Percentiles rank a stretch among this genome's conserved stretches.
phyloP scores from a whole-genome alignment of 1,140 invertebrate species.

The Coenobita brevimanus region DNA sequence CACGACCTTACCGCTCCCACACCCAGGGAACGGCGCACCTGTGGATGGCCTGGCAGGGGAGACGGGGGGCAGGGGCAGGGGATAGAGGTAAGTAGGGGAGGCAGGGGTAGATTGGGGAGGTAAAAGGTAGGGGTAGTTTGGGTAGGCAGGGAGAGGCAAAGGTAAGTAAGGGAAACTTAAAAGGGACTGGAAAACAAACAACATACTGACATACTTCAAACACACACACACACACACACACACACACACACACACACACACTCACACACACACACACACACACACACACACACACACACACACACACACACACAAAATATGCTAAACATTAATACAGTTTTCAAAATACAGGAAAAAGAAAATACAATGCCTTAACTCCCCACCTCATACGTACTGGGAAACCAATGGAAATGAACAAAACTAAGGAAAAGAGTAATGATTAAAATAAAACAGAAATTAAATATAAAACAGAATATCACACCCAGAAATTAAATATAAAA shows the following conservation, averaged over 20 bases:
- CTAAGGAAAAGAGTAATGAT: no score
- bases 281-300: slow-evolving; percentile 3
- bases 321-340: not conserved
- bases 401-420: no score
- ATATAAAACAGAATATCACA: no score
- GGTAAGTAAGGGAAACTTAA: not conserved
- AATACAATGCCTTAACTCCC: not conserved
- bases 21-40: not conserved
- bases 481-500: no score
- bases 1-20: slow-evolving; percentile 22
- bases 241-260: not conserved
- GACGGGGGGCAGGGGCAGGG: not conserved
- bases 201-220: no score
- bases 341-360: not conserved
- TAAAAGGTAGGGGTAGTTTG: no score
- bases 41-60: not conserved
- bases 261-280: slow-evolving; percentile 22
- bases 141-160: not conserved
- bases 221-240: no score
- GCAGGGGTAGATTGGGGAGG: no score
- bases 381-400: no score
- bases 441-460: no score
- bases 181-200: no score
- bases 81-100: not conserved
- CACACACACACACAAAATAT: no score